Conservation (phyloP, 2,113 vertebrate genomes). For the Herpailurus yagouaroundi region DNA sequence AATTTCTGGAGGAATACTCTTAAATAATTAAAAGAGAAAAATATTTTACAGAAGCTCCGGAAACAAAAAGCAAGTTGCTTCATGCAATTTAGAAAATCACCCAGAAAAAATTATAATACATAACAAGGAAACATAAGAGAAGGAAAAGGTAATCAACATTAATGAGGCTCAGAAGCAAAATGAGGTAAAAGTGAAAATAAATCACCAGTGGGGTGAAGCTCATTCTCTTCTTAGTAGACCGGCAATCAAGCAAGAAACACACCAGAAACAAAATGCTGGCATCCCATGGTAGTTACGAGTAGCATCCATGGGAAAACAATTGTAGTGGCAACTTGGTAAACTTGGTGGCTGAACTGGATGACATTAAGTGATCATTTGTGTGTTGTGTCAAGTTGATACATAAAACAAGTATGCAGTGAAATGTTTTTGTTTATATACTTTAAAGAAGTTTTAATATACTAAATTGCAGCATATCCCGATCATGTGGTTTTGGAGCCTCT, state of each 20-base stretch:
- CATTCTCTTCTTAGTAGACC: neutral
- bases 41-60: neutral
- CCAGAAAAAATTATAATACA: neutral
- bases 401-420: neutral
- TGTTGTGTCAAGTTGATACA: neutral
- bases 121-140: neutral
- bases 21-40: neutral
- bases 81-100: neutral
- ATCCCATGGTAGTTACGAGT: neutral
- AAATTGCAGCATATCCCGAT: neutral
- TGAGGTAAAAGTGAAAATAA: neutral
- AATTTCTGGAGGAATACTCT: neutral
- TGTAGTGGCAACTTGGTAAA: neutral
- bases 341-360: neutral
- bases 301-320: neutral
- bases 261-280: neutral
- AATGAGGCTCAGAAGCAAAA: neutral
- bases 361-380: neutral
- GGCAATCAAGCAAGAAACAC: neutral
- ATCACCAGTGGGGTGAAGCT: neutral
- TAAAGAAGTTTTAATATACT: neutral
- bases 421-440: neutral
- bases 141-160: neutral
- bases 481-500: neutral
- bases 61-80: neutral